Conservation (phyloP, 2,113 vertebrate species). For the Syngnathus scovelli region DNA sequence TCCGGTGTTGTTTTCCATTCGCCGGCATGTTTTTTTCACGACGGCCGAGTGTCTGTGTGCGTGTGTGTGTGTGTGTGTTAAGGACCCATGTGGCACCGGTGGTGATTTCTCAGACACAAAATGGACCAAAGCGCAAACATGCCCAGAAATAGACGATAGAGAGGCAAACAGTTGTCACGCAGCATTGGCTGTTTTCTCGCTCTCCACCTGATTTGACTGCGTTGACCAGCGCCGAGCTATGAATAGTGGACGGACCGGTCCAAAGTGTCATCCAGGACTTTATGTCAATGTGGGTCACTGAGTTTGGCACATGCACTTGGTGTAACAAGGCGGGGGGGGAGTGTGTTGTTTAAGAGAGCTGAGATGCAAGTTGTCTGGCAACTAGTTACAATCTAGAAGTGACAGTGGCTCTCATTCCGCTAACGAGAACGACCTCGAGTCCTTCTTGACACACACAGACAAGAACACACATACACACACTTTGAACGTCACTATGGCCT, state of each 20-base stretch:
- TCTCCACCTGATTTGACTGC: slow-evolving; percentile 34
- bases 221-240: slow-evolving; percentile 32
- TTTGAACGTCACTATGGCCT: slow-evolving; percentile 10
- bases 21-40: slow-evolving; percentile 45
- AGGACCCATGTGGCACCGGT: slow-evolving; percentile 42
- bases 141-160: background rate
- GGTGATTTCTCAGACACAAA: slow-evolving; percentile 33
- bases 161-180: background rate
- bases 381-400: slow-evolving; percentile 29
- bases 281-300: slow-evolving; percentile 66
- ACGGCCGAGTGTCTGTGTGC: background rate
- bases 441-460: slow-evolving; percentile 9
- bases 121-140: slow-evolving; percentile 12
- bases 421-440: slow-evolving; percentile 45
- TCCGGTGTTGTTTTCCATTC: slow-evolving; percentile 34
- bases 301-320: slow-evolving; percentile 40
- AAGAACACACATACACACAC: background rate
- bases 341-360: slow-evolving; percentile 4
- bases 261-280: slow-evolving; percentile 42
- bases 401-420: slow-evolving; percentile 19
- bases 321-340: slow-evolving; percentile 15
- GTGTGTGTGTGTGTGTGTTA: slow-evolving; percentile 5
- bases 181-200: background rate
- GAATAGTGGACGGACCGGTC: slow-evolving; percentile 25
- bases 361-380: slow-evolving; percentile 21